phyloP scores from a whole-genome alignment of 1,140 invertebrate genomes.

The Dreissena rostriformis region DNA sequence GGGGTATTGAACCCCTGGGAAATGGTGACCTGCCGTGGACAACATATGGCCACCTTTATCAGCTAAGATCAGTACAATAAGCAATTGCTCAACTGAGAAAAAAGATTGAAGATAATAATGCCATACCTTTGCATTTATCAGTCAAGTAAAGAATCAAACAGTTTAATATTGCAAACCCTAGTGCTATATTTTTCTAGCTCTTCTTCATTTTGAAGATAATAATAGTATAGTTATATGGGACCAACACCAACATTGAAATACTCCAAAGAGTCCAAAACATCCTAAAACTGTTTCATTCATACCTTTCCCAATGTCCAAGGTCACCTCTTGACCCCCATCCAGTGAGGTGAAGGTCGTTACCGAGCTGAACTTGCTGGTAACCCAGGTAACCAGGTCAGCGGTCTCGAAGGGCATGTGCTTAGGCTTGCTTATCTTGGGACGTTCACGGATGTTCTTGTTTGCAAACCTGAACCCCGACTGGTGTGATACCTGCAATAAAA shows the following conservation, averaged over 20 bases:
- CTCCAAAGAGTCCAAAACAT: background rate
- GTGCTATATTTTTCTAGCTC: no score
- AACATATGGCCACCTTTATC: no score
- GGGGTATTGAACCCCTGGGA: no score
- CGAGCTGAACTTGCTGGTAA: conserved; percentile 24
- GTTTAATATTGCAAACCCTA: no score
- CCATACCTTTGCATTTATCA: no score
- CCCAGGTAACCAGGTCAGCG: conserved; percentile 31
- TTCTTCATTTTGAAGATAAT: no score
- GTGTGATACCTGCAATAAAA: conserved; percentile 38
- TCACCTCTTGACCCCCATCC: conserved; percentile 30
- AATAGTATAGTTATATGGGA: no score
- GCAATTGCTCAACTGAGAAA: no score
- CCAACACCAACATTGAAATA: background rate
- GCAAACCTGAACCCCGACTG: conserved; percentile 42
- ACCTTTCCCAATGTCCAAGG: conserved; percentile 42
- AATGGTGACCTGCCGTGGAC: no score
- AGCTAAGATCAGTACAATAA: no score
- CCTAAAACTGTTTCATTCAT: background rate
- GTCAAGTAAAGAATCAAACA: no score
- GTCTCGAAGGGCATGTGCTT: conserved; percentile 7
- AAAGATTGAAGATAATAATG: no score
- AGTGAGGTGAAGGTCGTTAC: conserved; percentile 38
- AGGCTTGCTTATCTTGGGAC: conserved; percentile 26
- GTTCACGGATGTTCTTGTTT: conserved; percentile 22